Conservation (phyloP, 2,888 invertebrate species). For the Spisula solida region DNA sequence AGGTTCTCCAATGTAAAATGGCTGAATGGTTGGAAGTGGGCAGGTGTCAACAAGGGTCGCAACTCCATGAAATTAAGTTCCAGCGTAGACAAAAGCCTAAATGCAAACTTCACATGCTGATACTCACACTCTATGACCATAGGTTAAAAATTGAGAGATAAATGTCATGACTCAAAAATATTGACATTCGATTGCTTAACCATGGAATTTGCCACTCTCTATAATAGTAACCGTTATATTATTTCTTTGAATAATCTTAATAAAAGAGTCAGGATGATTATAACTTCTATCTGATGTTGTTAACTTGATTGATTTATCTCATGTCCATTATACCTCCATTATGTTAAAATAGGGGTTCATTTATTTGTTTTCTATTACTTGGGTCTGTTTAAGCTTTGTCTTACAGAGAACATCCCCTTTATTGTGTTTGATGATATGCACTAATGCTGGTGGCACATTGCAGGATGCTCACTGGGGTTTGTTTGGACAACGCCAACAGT, state of each 20-base stretch:
- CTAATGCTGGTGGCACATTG: slow-evolving; percentile 30
- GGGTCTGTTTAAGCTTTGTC: not conserved
- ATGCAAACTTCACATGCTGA: no score
- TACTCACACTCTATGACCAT: no score
- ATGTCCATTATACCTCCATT: slow-evolving; percentile 37
- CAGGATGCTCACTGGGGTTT: not conserved
- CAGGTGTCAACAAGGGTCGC: no score
- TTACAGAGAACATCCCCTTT: not conserved
- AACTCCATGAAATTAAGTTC: no score
- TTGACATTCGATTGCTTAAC: no score
- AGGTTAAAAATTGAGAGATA: no score
- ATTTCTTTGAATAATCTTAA: not conserved
- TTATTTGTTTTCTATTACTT: not conserved
- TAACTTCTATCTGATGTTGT: not conserved
- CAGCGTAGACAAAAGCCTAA: no score
- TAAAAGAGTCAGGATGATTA: not conserved
- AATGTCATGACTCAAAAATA: no score
- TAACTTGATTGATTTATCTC: slow-evolving; percentile 22
- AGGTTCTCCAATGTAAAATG: no score
- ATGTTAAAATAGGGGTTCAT: slow-evolving; percentile 23
- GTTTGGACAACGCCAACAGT: not conserved
- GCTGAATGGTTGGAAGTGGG: no score
- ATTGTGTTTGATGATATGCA: slow-evolving; percentile 20
- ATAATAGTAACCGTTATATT: no score
- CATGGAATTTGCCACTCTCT: no score